Evolutionary conservation across 2,113 vertebrate genomes (phyloP).

Genomic region (Pachypanchax playfairii): DNA sequence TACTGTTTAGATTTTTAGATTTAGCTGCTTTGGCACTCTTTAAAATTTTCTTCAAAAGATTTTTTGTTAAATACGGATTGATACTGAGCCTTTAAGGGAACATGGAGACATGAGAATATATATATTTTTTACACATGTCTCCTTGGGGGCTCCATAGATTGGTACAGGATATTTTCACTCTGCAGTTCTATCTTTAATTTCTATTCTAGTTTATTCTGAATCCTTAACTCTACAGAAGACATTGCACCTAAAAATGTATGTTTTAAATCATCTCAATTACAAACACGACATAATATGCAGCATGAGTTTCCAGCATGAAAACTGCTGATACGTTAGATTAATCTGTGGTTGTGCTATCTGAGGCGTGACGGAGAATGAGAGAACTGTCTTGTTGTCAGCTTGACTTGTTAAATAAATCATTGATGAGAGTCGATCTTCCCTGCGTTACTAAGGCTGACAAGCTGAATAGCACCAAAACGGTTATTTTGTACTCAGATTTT

Average conservation of each 20-base stretch:
- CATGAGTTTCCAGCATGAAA: background rate
- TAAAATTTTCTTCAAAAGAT: too few relatives aligned
- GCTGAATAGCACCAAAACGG: background rate
- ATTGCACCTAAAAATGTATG: background rate
- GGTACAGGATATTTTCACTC: too few relatives aligned
- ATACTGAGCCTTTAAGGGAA: too few relatives aligned
- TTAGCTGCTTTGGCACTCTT: too few relatives aligned
- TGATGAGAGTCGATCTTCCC: slow-evolving; percentile 20
- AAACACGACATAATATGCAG: background rate
- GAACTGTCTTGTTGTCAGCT: slow-evolving; percentile 13
- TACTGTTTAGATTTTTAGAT: too few relatives aligned
- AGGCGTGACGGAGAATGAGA: slow-evolving; percentile 11
- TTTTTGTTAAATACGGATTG: too few relatives aligned
- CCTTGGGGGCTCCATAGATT: too few relatives aligned
- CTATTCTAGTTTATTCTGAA: too few relatives aligned
- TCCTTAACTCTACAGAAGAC: background rate
- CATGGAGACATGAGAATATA: too few relatives aligned
- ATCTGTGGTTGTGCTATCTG: slow-evolving; percentile 7
- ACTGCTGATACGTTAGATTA: slow-evolving; percentile 8
- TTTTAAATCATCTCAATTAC: background rate
- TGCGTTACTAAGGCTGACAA: background rate
- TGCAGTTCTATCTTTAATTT: too few relatives aligned
- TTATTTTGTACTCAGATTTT: background rate
- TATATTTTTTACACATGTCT: too few relatives aligned
- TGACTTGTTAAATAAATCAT: slow-evolving; percentile 16